A percentile compares a stretch with the other conserved stretches of the same genome.
These are phyloP conservation scores for Gnathonemus longibarbis DNA, from an alignment of 2,113 vertebrate species.

Conservation along the genomic window DNA sequence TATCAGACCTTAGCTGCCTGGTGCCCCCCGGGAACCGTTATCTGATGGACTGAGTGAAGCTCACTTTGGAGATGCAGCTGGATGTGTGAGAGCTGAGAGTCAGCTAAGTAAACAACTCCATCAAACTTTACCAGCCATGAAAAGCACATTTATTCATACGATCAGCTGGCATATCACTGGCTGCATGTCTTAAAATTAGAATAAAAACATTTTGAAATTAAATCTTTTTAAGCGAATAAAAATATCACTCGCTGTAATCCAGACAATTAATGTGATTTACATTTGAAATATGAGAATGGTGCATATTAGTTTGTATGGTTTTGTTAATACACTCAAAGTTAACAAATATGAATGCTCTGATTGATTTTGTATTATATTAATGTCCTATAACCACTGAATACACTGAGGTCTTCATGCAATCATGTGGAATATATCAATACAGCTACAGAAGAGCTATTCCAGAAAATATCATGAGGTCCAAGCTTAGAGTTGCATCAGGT, in stretches of 20 bases:
- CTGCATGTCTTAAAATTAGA: not conserved
- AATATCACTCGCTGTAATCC: not conserved
- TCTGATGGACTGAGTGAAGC: not conserved
- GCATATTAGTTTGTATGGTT: not conserved
- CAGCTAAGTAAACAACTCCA: not conserved
- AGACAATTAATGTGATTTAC: not conserved
- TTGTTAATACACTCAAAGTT: not conserved
- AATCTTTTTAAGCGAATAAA: not conserved
- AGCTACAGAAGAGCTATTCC: not conserved
- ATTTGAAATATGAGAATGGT: not conserved
- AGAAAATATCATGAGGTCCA: not conserved
- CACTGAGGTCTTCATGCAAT: not conserved
- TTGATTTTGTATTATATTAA: slow-evolving; percentile 3
- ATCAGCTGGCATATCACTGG: not conserved
- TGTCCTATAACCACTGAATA: not conserved
- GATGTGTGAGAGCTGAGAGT: not conserved
- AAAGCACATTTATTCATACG: not conserved
- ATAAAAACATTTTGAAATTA: not conserved
- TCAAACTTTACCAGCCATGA: not conserved
- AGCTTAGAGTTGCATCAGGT: not conserved
- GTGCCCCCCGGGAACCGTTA: not conserved
- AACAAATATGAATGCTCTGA: not conserved
- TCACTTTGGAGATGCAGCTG: not conserved
- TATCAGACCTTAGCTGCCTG: not conserved
- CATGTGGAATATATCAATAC: not conserved